Evolutionary conservation across 2,888 invertebrate genomes (phyloP).

Genomic region (Pristionchus entomophagus): DNA sequence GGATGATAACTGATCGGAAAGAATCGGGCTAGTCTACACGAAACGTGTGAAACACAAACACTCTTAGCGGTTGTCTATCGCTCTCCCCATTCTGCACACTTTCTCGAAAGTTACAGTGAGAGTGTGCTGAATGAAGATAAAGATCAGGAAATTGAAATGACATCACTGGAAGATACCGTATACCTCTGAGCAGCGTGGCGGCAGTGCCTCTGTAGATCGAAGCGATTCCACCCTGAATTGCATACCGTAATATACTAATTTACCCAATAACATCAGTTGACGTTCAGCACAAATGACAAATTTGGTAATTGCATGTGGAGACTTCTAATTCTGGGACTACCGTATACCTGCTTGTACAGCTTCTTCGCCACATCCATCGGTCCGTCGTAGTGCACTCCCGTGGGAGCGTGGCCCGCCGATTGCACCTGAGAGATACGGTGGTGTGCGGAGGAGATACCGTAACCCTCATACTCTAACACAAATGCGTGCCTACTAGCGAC

Average conservation of each 20-base stretch:
- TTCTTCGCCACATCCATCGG: constrained; percentile 92
- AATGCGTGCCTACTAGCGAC: too few species aligned
- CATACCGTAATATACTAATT: too few species aligned
- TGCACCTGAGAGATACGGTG: constrained; percentile 61
- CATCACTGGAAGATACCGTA: constrained; percentile 61
- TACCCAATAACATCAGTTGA: background rate
- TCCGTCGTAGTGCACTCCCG: constrained; percentile 85
- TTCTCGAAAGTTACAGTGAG: too few species aligned
- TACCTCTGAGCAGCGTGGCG: constrained; percentile 86
- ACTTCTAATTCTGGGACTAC: background rate
- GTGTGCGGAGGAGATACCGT: background rate
- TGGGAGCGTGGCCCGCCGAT: constrained; percentile 61
- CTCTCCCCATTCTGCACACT: too few species aligned
- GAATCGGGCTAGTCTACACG: too few species aligned
- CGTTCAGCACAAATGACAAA: background rate
- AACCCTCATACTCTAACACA: background rate
- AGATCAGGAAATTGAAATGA: too few species aligned
- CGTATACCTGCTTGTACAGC: constrained; percentile 81
- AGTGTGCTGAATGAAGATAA: too few species aligned
- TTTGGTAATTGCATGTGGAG: background rate
- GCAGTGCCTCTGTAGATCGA: constrained; percentile 93
- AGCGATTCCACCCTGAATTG: constrained; percentile 90
- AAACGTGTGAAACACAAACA: too few species aligned
- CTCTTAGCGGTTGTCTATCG: too few species aligned
- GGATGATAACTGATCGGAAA: too few species aligned